These are phyloP conservation scores for Acronicta psi DNA, from an alignment of 2,888 invertebrate genomes.

Conservation along the genomic window DNA sequence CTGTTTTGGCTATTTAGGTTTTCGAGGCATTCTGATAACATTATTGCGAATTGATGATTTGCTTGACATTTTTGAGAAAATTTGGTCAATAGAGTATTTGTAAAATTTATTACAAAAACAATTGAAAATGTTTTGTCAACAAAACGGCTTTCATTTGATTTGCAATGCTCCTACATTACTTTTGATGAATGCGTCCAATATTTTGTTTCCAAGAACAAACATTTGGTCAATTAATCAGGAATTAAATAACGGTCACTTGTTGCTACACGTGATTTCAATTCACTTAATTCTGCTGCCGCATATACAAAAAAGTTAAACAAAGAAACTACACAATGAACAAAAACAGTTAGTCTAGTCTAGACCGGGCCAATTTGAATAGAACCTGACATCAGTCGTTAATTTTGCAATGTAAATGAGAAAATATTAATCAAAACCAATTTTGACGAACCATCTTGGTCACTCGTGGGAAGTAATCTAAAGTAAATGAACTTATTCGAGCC, in stretches of 20 bases:
- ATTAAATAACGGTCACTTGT: slow-evolving; percentile 9
- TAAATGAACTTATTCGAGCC: slow-evolving; percentile 3
- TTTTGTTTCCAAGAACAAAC: slow-evolving; percentile 15
- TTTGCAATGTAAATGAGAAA: slow-evolving; percentile 21
- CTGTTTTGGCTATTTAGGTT: slow-evolving; percentile 29
- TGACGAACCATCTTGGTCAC: slow-evolving; percentile 31
- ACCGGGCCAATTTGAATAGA: not conserved
- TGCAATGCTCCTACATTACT: not conserved
- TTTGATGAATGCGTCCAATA: slow-evolving; percentile 1
- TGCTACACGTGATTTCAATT: slow-evolving; percentile 8
- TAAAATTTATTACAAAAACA: not conserved
- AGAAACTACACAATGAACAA: not conserved
- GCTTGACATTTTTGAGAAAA: slow-evolving; percentile 7
- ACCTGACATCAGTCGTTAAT: slow-evolving; percentile 4
- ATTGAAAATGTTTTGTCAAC: not conserved
- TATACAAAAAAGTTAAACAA: slow-evolving; percentile 11
- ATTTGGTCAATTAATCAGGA: slow-evolving; percentile 17
- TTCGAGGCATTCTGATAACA: slow-evolving; percentile 37
- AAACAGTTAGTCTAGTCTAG: not conserved
- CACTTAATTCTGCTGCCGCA: not conserved
- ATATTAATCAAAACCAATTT: slow-evolving; percentile 33
- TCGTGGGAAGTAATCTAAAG: slow-evolving; percentile 45
- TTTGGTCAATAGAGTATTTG: not conserved
- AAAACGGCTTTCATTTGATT: slow-evolving; percentile 1
- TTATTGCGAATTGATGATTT: slow-evolving; percentile 7